Evolutionary conservation across 2,797 vertebrate genomes (phyloP).

Genomic region (Peromyscus attwateri): DNA sequence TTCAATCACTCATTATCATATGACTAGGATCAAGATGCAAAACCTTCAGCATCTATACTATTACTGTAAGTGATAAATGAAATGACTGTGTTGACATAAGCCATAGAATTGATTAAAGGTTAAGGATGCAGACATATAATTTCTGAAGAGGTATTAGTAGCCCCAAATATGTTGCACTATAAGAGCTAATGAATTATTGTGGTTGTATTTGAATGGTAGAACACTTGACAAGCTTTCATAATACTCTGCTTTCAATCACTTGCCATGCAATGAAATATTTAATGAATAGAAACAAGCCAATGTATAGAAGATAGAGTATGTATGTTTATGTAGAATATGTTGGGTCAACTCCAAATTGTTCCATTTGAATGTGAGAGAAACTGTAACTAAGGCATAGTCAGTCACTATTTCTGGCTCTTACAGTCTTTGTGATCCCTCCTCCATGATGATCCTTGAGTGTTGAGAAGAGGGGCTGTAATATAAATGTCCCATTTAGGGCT

Average conservation of each 20-base stretch:
- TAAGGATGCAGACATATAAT: not conserved
- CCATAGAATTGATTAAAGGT: not conserved
- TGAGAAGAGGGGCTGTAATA: not conserved
- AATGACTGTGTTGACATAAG: not conserved
- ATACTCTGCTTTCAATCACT: not conserved
- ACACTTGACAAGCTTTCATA: not conserved
- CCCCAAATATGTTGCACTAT: not conserved
- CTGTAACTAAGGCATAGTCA: not conserved
- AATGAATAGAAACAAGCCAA: not conserved
- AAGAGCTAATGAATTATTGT: not conserved
- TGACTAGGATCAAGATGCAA: not conserved
- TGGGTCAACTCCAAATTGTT: not conserved
- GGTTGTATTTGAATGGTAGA: not conserved
- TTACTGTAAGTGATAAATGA: slow-evolving; percentile 16
- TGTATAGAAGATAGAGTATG: not conserved
- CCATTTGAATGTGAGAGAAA: not conserved
- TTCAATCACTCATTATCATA: slow-evolving; percentile 1
- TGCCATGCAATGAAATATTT: not conserved
- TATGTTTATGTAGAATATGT: too few relatives aligned
- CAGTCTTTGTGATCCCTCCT: not conserved
- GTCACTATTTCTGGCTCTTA: not conserved
- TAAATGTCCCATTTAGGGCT: not conserved
- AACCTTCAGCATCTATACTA: not conserved
- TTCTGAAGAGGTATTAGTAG: not conserved
- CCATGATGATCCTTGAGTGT: not conserved